Evolutionary conservation across 2,888 invertebrate genomes (phyloP).

Genomic region (Cryptus armator): DNA sequence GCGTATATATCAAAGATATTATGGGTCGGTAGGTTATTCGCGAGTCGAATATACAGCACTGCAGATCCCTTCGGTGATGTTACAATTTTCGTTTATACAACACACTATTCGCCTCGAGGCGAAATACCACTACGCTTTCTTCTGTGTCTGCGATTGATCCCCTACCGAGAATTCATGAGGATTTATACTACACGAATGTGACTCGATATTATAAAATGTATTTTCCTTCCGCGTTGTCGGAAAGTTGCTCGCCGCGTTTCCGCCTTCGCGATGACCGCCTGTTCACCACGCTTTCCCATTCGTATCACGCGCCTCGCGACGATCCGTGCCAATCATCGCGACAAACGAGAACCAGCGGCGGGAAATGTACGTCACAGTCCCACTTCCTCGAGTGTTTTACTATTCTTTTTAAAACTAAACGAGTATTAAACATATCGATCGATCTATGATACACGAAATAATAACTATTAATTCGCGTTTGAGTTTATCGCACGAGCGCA

Average conservation of each 20-base stretch:
- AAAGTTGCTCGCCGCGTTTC: slow-evolving; percentile 55
- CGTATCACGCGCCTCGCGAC: slow-evolving; percentile 55
- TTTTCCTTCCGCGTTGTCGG: slow-evolving; percentile 62
- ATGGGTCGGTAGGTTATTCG: slow-evolving; percentile 58
- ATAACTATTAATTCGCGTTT: background rate
- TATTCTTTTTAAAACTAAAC: slow-evolving; percentile 52
- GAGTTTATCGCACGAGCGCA: background rate
- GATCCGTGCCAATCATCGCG: slow-evolving; percentile 50
- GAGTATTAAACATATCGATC: background rate
- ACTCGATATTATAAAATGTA: slow-evolving; percentile 61
- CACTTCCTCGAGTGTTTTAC: slow-evolving; percentile 41
- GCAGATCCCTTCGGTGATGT: no score
- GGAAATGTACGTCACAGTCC: slow-evolving; percentile 21
- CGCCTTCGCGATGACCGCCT: slow-evolving; percentile 56
- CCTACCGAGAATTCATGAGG: background rate
- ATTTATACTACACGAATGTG: slow-evolving; percentile 38
- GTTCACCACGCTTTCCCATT: slow-evolving; percentile 63
- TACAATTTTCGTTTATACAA: no score
- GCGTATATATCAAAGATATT: slow-evolving; percentile 42
- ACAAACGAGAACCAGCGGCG: slow-evolving; percentile 40
- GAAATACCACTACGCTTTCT: no score
- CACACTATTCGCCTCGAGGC: no score
- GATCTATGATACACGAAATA: background rate
- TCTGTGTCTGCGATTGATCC: background rate
- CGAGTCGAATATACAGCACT: background rate